phyloP scores from a whole-genome alignment of 2,888 invertebrate species.

The Colostygia pectinataria region DNA sequence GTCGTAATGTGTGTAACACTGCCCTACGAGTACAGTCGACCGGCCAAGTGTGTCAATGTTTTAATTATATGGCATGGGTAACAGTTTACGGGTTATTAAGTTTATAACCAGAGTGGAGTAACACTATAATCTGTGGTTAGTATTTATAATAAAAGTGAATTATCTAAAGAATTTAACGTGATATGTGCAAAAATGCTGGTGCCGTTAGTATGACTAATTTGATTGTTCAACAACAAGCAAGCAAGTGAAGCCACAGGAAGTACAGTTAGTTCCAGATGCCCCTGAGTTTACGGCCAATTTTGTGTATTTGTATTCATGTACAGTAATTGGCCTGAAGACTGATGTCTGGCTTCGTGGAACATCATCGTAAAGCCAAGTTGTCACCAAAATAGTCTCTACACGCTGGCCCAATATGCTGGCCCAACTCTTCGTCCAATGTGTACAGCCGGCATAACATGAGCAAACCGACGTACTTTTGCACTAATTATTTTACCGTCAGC shows the following conservation, averaged over 20 bases:
- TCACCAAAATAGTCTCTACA: too few species aligned
- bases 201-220: conserved; percentile 7
- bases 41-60: conserved; percentile 62
- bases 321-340: neutral
- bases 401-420: too few species aligned
- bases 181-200: conserved; percentile 11
- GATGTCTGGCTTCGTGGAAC: too few species aligned
- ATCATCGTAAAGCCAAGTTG: too few species aligned
- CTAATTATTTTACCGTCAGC: too few species aligned
- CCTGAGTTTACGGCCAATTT: neutral
- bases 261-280: conserved; percentile 4
- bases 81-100: conserved; percentile 45
- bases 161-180: too few species aligned
- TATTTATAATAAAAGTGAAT: neutral
- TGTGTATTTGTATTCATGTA: conserved; percentile 1
- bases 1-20: conserved; percentile 41
- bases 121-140: neutral
- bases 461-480: too few species aligned
- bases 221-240: neutral
- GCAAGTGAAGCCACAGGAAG: neutral
- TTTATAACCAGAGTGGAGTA: conserved; percentile 13
- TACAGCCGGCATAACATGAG: too few species aligned
- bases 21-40: conserved; percentile 50
- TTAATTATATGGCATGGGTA: conserved; percentile 50
- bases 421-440: too few species aligned